phyloP scores from a whole-genome alignment of 2,888 invertebrate species.

The Eurois occulta region DNA sequence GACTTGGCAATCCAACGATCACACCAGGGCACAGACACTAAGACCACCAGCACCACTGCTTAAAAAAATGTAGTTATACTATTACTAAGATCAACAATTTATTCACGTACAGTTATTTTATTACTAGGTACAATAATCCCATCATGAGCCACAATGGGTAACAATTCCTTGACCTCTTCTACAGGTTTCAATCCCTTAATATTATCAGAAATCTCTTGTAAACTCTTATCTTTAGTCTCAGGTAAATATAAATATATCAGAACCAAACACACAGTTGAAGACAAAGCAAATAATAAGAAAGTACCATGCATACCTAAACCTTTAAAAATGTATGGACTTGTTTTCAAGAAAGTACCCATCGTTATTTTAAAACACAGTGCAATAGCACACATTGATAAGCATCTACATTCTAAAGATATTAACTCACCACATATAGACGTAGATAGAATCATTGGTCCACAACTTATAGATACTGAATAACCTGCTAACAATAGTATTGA shows the following conservation, averaged over 20 bases:
- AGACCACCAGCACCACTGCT: too few species aligned
- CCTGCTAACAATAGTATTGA: conserved; percentile 35
- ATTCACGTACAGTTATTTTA: not conserved
- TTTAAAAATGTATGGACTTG: conserved; percentile 65
- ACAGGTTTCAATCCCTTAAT: conserved; percentile 31
- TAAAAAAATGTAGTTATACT: not conserved
- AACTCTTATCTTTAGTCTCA: conserved; percentile 69
- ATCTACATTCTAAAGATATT: conserved; percentile 63
- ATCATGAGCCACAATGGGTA: conserved; percentile 14
- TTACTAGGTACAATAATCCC: conserved; percentile 8
- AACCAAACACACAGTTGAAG: conserved; percentile 55
- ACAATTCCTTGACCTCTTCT: conserved; percentile 46
- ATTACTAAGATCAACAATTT: not conserved
- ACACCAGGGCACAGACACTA: too few species aligned
- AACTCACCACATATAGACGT: conserved; percentile 69
- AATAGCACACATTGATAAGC: conserved; percentile 52
- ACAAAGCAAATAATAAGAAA: conserved; percentile 67
- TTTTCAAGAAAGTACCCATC: conserved; percentile 65
- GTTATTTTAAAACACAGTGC: conserved; percentile 55
- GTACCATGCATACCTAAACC: conserved; percentile 67
- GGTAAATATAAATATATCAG: conserved; percentile 69
- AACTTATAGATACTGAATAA: conserved; percentile 66
- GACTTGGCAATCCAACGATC: too few species aligned
- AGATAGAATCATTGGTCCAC: conserved; percentile 73
- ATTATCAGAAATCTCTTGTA: conserved; percentile 65